Conservation (phyloP, 2,113 vertebrate species). For the Vicugna pacos region DNA sequence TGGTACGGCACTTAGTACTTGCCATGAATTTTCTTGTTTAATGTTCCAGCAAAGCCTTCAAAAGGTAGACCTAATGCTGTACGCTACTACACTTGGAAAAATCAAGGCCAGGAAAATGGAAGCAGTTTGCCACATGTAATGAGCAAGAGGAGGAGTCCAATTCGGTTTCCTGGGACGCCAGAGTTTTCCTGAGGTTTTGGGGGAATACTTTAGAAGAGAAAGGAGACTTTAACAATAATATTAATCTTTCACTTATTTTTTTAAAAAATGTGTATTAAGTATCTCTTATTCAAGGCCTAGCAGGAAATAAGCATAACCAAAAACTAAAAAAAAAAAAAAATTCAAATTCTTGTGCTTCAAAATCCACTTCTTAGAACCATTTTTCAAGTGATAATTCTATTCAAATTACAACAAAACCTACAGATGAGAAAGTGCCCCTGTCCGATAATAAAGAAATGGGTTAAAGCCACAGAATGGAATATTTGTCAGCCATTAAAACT, state of each 20-base stretch:
- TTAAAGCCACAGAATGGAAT: background rate
- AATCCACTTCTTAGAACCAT: background rate
- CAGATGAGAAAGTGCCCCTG: background rate
- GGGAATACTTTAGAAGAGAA: background rate
- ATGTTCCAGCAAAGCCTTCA: background rate
- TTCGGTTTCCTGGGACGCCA: background rate
- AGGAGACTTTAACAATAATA: background rate
- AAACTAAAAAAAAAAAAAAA: background rate
- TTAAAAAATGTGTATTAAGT: background rate
- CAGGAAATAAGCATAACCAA: slow-evolving; percentile 10
- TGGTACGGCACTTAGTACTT: background rate
- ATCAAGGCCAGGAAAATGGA: background rate
- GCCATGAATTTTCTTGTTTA: background rate
- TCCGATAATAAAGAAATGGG: background rate
- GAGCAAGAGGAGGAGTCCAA: background rate
- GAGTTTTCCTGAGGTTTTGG: background rate
- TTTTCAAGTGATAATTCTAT: background rate
- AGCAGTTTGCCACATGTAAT: background rate
- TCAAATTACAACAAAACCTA: background rate
- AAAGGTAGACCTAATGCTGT: background rate
- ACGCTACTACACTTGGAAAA: background rate
- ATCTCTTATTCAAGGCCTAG: background rate
- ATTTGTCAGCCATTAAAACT: background rate
- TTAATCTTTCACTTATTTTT: background rate
- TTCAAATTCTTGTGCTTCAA: background rate